Conservation (phyloP, 2,113 vertebrate species). For the Phoenicopterus ruber region DNA sequence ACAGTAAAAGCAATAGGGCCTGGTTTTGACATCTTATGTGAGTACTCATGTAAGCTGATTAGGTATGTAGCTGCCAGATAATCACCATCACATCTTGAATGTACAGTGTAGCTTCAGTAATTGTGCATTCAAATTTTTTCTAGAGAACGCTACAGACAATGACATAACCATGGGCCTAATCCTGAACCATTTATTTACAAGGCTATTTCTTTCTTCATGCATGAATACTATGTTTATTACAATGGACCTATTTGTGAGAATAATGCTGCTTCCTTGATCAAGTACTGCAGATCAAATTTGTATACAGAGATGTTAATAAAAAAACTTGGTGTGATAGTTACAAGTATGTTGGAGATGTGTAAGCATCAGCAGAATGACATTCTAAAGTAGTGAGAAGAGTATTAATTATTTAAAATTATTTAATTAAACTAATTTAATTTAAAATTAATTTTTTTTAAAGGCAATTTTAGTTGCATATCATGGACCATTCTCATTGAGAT, state of each 20-base stretch:
- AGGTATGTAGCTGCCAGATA: neutral
- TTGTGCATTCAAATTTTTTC: neutral
- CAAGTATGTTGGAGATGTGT: neutral
- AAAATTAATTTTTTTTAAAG: neutral
- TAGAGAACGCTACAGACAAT: neutral
- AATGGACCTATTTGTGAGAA: neutral
- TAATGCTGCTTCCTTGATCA: neutral
- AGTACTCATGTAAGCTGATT: neutral
- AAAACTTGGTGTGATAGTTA: neutral
- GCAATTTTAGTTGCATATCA: neutral
- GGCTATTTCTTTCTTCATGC: neutral
- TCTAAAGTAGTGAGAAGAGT: neutral
- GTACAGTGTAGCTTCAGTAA: neutral
- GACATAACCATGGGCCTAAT: neutral
- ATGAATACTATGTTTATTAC: neutral
- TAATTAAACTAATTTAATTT: neutral
- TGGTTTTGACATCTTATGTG: neutral
- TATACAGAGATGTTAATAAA: neutral
- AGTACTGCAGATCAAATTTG: neutral
- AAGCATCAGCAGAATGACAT: neutral
- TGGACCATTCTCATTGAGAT: neutral
- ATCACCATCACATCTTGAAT: neutral
- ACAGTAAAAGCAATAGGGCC: neutral
- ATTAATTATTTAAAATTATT: neutral
- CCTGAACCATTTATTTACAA: neutral